Percentiles rank a stretch among this genome's conserved stretches.
Evolutionary conservation across 2,113 vertebrate species (phyloP).

Genomic region (Mormyrus lacerda): DNA sequence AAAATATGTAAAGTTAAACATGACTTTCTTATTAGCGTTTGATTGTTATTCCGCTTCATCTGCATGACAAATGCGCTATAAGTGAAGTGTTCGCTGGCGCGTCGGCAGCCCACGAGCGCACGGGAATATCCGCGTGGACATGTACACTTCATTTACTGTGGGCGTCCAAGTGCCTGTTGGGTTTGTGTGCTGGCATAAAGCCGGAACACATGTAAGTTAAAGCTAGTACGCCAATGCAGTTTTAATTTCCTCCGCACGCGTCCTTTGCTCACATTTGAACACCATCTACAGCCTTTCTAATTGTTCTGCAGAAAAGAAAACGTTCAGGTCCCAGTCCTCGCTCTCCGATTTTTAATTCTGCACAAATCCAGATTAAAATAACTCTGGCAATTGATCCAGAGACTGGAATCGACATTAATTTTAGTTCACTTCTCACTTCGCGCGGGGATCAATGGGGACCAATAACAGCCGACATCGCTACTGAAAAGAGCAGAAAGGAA

Average conservation of each 20-base stretch:
- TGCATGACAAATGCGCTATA: constrained; percentile 52
- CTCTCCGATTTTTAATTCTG: constrained; percentile 77
- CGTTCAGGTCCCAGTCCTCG: constrained; percentile 64
- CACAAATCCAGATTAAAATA: constrained; percentile 90
- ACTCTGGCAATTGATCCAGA: constrained; percentile 85
- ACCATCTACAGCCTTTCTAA: constrained; percentile 10
- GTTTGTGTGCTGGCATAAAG: constrained; percentile 64
- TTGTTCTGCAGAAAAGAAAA: constrained; percentile 50
- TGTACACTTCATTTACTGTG: constrained; percentile 88
- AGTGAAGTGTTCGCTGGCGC: constrained; percentile 50
- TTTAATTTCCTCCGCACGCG: constrained; percentile 6
- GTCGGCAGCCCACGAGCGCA: constrained; percentile 9
- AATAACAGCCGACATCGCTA: constrained; percentile 91
- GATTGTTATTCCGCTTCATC: constrained; percentile 42
- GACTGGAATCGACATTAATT: constrained; percentile 98
- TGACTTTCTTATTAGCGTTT: constrained; percentile 26
- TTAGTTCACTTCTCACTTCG: constrained; percentile 95
- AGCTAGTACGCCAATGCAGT: neutral
- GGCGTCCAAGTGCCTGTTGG: constrained; percentile 74
- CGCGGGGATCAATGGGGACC: constrained; percentile 93
- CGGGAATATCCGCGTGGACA: constrained; percentile 74
- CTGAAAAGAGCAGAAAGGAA: constrained; percentile 79
- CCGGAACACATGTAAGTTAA: constrained; percentile 1
- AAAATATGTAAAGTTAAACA: constrained; percentile 1
- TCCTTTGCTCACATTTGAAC: constrained; percentile 3